Conservation (phyloP, 2,888 invertebrate genomes). For the Anoncus sp. region DNA sequence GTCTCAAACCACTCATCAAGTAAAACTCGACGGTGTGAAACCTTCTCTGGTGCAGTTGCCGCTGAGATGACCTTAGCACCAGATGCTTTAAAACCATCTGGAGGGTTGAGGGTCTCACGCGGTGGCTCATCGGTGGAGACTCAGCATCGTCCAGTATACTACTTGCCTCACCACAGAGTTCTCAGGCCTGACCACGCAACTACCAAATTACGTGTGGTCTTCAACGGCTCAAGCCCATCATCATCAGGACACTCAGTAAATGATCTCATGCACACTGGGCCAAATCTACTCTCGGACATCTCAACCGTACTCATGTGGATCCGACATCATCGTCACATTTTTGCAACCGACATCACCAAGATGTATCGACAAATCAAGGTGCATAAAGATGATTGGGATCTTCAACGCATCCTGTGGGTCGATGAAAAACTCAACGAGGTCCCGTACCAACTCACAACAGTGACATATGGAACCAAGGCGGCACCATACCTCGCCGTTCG, state of each 20-base stretch:
- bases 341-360: slow-evolving; percentile 9
- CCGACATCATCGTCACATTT: background rate
- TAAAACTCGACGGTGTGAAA: background rate
- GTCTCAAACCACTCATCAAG: background rate
- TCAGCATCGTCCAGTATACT: background rate
- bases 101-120: slow-evolving; percentile 22
- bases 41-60: background rate
- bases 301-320: slow-evolving; percentile 5
- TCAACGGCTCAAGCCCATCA: background rate
- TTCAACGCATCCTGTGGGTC: slow-evolving; percentile 78
- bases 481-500: slow-evolving; percentile 44
- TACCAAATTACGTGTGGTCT: background rate
- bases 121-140: background rate
- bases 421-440: background rate
- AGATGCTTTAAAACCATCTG: slow-evolving; percentile 28
- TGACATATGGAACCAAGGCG: too few relatives aligned
- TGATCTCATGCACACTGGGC: too few relatives aligned
- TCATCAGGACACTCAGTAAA: slow-evolving; percentile 7
- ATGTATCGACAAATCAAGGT: slow-evolving; percentile 18
- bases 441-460: slow-evolving; percentile 15
- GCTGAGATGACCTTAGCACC: slow-evolving; percentile 32
- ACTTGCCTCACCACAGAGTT: background rate
- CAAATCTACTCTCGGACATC: slow-evolving; percentile 11
- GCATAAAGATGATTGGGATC: slow-evolving; percentile 61
- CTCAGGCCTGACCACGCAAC: slow-evolving; percentile 21